Percentiles rank a stretch among this genome's conserved stretches.
phyloP scores from a whole-genome alignment of 2,797 vertebrate species.

The Siniperca obscura region DNA sequence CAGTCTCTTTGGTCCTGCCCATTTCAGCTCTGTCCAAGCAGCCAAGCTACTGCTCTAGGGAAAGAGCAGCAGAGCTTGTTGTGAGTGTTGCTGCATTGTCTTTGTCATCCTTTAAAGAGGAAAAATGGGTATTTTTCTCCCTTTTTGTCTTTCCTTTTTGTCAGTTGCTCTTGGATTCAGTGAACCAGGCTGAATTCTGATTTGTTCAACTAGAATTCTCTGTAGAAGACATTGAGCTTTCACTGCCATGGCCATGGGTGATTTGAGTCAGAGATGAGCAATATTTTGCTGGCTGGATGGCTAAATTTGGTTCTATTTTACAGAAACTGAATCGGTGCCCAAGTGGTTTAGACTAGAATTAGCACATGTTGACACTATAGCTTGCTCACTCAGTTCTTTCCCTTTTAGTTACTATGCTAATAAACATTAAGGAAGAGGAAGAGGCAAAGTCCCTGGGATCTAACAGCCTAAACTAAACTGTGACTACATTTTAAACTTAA shows the following conservation, averaged over 20 bases:
- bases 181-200: conserved; percentile 48
- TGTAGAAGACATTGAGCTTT: conserved; percentile 44
- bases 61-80: conserved; percentile 42
- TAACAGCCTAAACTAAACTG: background rate
- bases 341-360: conserved; percentile 28
- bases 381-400: conserved; percentile 8
- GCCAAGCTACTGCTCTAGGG: conserved; percentile 56
- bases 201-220: conserved; percentile 48
- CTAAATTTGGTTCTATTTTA: conserved; percentile 25
- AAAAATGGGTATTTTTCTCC: conserved; percentile 2
- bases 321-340: conserved; percentile 21
- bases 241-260: conserved; percentile 39
- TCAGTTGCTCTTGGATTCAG: conserved; percentile 30
- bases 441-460: conserved; percentile 19
- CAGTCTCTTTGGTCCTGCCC: conserved; percentile 60
- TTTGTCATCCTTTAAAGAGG: conserved; percentile 48
- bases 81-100: conserved; percentile 44
- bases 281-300: conserved; percentile 26
- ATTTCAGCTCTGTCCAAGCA: conserved; percentile 59
- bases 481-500: conserved; percentile 40
- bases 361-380: background rate
- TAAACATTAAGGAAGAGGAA: conserved; percentile 33
- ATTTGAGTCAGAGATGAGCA: conserved; percentile 46
- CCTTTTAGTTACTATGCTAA: conserved; percentile 30
- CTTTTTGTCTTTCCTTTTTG: conserved; percentile 22